Evolutionary conservation across 2,888 invertebrate genomes (phyloP), one percentile per base, ranked within the genome.

Genomic region (Acanthacorydalis orientalis): DNA sequence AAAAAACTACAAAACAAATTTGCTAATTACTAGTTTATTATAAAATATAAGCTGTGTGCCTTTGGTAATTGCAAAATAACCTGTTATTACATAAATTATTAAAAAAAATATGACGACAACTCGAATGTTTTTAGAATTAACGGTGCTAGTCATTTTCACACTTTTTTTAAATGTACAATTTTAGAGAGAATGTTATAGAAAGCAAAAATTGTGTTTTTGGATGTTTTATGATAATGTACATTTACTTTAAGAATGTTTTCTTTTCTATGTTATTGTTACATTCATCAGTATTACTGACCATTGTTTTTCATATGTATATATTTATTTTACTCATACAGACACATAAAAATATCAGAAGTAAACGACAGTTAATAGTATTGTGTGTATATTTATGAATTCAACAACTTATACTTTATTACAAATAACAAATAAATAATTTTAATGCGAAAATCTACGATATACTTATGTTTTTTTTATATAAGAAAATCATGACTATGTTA

Each of bases 61-160:
- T 77, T 79, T 79, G 80, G 79, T 77, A 79, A 79, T 79, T 77
- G 78, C 77, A 72, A 74, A 67, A 72, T 71, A 72, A 72, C 64
- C 65, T 65, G 65, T 64, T 65, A 62, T 60, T 63, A 63, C 62
- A 62, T 62, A 64, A 60, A 60, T 38, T 16, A n/a, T 38, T 38
- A 8, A 38, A 38, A 38, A 38, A 38, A 12, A 14, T 37, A 14
- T 12, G 8, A 38, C 2, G 39, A 38, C 39, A 38, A 16, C 15
- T 38, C 39, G 15, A 38, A 14, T 38, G 38, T 38, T n/a, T 38
- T 38, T 38, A 14, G 12, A 15, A 15, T 38, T 9, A 38, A 38
- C 12, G 12, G 12, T 38, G 12, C 15, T 12, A 38, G 15, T 38
- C 12, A 38, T 38, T 38, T 38, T 15, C 39, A 38, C 12, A 38